Evolutionary conservation across 2,888 invertebrate genomes (phyloP), one percentile per base, ranked within the genome.

Genomic region (Lissonota sp.): DNA sequence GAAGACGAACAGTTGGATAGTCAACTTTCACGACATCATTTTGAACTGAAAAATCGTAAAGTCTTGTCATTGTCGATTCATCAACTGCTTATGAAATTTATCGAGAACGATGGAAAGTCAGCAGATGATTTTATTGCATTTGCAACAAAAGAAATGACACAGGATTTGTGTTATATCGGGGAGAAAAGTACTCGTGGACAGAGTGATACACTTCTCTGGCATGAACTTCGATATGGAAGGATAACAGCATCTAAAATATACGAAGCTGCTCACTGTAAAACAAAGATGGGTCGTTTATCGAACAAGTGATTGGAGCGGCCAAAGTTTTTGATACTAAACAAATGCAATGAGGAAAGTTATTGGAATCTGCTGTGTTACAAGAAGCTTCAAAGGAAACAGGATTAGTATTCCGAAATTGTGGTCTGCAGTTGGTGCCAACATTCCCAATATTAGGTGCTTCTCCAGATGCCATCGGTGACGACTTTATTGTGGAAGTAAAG

Each of bases 401-500:
- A 12, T 10, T 53, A 39, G 58, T 3, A 5, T 60, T 67, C 12
- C 40, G n/a, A 42, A 4, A 26, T 8, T 26, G 37, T 26, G 73
- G 76, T 7, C 42, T 80, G 10, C n/a, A 42, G 14, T 55, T 79
- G 26, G 12, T 60, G 49, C 80, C 83, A 16, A 7, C 55, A 14
- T 70, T 66, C 53, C 83, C 83, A 44, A 60, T 82, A 26, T 66
- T 85, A n/a, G 86, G 79, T 40, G 85, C 85, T 12, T 87, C 86
- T 39, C 86, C 86, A 4, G 87, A 89, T 87, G 87, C 64, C 1
- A 58, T 86, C 7, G 72, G 80, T 10, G 75, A 83, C 12, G 83
- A 86, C 39, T 80, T 63, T 75, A 75, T 86, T 0, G 66, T 88
- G 6, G 88, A 88, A 87, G 80, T 89, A 7, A 89, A 89, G 72